These are phyloP conservation scores for Tiliqua scincoides DNA, from an alignment of 2,113 vertebrate species.

Conservation along the genomic window DNA sequence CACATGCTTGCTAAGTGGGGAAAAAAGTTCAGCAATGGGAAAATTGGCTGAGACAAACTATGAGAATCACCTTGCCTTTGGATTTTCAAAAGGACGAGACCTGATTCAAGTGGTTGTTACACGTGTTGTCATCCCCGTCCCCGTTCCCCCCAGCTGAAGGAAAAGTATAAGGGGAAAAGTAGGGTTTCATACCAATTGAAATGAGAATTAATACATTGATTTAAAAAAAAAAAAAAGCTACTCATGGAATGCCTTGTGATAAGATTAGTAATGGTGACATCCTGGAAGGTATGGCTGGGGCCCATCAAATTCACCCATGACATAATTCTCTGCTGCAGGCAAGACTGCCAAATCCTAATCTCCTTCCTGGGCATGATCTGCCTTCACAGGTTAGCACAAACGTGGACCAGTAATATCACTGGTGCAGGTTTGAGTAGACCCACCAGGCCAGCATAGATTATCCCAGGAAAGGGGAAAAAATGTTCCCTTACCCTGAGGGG, in stretches of 20 bases:
- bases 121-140: no score
- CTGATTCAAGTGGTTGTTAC: neutral
- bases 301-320: no score
- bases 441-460: no score
- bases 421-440: no score
- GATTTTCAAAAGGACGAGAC: neutral
- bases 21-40: neutral
- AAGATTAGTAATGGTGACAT: neutral
- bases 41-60: neutral
- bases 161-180: neutral
- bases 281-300: no score
- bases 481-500: no score
- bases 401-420: no score
- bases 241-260: neutral
- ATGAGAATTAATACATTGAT: neutral
- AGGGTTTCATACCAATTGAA: neutral
- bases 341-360: no score
- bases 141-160: neutral
- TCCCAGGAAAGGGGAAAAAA: no score
- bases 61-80: neutral
- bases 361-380: no score
- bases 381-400: no score
- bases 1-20: neutral
- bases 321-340: no score
- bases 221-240: neutral